A percentile compares a stretch with the other conserved stretches of the same genome.
Conservation (phyloP, 2,888 invertebrate genomes). For the Parnassius apollo region DNA sequence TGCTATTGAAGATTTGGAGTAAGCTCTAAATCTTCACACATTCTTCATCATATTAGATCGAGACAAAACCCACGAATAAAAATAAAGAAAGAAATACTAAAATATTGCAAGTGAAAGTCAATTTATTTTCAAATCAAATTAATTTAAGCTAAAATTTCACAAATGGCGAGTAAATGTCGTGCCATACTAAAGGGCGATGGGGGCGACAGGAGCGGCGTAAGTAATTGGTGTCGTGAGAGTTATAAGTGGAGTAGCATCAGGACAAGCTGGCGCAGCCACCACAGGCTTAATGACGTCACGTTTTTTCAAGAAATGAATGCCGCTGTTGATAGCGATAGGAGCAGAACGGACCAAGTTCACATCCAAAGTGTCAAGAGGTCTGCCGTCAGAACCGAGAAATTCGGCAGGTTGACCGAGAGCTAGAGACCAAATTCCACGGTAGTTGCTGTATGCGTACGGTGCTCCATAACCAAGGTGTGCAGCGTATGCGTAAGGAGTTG, state of each 20-base stretch:
- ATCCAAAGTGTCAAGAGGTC: slow-evolving; percentile 69
- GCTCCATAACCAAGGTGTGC: slow-evolving; percentile 28
- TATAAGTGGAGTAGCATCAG: slow-evolving; percentile 30
- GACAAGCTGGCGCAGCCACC: slow-evolving; percentile 31
- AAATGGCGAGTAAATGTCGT: slow-evolving; percentile 45
- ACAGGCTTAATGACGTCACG: slow-evolving; percentile 35
- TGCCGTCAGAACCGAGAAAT: slow-evolving; percentile 65
- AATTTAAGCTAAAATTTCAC: slow-evolving; percentile 15
- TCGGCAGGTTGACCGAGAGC: slow-evolving; percentile 72
- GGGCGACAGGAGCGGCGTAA: slow-evolving; percentile 31
- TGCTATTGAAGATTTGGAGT: too few relatives aligned
- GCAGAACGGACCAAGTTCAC: slow-evolving; percentile 71
- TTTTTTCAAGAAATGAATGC: slow-evolving; percentile 57
- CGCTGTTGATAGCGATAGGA: slow-evolving; percentile 53
- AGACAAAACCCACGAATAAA: too few relatives aligned
- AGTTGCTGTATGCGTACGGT: slow-evolving; percentile 41
- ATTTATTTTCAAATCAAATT: slow-evolving; percentile 10
- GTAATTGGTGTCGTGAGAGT: slow-evolving; percentile 30
- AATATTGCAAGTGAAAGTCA: too few relatives aligned
- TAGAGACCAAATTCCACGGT: slow-evolving; percentile 66
- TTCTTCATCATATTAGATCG: too few relatives aligned
- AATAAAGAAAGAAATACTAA: too few relatives aligned
- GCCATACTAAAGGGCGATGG: slow-evolving; percentile 48
- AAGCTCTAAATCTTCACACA: too few relatives aligned
- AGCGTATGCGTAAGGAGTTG: slow-evolving; percentile 59